phyloP scores from a whole-genome alignment of 2,113 vertebrate species.

The Sarotherodon lohbergeri region DNA sequence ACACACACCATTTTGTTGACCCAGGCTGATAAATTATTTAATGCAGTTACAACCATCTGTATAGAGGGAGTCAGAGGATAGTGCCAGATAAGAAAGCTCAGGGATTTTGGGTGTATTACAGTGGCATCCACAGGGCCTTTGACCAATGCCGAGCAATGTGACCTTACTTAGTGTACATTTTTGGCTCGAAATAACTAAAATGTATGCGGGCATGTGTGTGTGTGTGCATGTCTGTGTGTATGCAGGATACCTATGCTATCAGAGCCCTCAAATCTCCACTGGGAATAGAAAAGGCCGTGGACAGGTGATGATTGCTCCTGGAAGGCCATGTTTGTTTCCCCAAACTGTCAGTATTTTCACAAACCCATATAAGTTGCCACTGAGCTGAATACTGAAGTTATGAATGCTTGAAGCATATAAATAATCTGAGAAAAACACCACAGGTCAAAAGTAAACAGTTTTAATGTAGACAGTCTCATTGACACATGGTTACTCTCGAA shows the following conservation, averaged over 20 bases:
- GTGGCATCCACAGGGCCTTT: neutral
- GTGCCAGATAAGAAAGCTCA: neutral
- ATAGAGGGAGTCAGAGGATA: neutral
- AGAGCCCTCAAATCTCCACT: neutral
- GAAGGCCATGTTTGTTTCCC: neutral
- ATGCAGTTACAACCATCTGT: neutral
- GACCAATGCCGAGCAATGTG: neutral
- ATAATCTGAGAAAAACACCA: neutral
- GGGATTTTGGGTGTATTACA: neutral
- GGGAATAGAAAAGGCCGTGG: neutral
- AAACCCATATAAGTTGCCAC: neutral
- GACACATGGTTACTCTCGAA: neutral
- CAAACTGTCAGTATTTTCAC: neutral
- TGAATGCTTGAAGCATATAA: neutral
- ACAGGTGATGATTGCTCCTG: neutral
- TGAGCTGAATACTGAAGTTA: neutral
- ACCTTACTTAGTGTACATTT: neutral
- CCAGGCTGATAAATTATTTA: slow-evolving; percentile 33
- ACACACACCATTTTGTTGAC: neutral
- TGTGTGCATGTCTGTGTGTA: neutral
- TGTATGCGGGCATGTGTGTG: accelerated
- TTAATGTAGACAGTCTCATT: neutral
- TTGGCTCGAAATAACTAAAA: neutral
- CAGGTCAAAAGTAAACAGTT: neutral
- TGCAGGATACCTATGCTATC: neutral